These are phyloP conservation scores for Gouania willdenowi DNA, from an alignment of 2,797 vertebrate species.

Conservation along the genomic window DNA sequence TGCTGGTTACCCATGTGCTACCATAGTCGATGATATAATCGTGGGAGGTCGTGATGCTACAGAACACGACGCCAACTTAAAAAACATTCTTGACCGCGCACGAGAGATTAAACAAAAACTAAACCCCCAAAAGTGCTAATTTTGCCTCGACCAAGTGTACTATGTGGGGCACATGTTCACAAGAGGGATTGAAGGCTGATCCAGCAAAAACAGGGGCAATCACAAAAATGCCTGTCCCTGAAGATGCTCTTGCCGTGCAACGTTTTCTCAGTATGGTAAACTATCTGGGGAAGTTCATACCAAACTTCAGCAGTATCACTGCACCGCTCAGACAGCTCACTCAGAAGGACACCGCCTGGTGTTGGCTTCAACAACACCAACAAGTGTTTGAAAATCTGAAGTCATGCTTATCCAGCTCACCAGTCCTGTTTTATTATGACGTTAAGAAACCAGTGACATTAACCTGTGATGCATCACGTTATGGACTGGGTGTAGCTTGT, in stretches of 20 bases:
- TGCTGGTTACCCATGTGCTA: conserved; percentile 3
- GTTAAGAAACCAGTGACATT: conserved; percentile 2
- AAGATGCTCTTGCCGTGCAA: too few relatives aligned
- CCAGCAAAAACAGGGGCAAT: too few relatives aligned
- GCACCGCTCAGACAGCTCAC: conserved; percentile 5
- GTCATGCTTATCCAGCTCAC: background rate
- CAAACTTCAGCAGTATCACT: conserved; percentile 9
- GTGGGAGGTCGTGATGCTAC: background rate
- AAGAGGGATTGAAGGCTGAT: too few relatives aligned
- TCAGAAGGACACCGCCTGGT: conserved; percentile 13
- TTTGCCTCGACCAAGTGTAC: too few relatives aligned
- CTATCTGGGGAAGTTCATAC: conserved; percentile 20
- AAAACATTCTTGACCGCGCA: too few relatives aligned
- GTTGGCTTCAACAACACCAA: conserved; percentile 17
- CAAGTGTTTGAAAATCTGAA: background rate
- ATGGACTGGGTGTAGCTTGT: conserved; percentile 6
- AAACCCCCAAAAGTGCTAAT: too few relatives aligned
- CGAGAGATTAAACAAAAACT: too few relatives aligned
- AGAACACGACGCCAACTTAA: too few relatives aligned
- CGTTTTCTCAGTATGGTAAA: conserved; percentile 21
- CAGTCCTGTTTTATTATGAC: background rate
- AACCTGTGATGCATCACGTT: conserved; percentile 8
- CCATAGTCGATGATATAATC: conserved; percentile 35
- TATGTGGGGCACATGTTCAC: too few relatives aligned
- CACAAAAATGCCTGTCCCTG: too few relatives aligned